These are phyloP conservation scores for Pseudobourletiella spinata DNA, from an alignment of 1,140 invertebrate genomes.

Conservation along the genomic window DNA sequence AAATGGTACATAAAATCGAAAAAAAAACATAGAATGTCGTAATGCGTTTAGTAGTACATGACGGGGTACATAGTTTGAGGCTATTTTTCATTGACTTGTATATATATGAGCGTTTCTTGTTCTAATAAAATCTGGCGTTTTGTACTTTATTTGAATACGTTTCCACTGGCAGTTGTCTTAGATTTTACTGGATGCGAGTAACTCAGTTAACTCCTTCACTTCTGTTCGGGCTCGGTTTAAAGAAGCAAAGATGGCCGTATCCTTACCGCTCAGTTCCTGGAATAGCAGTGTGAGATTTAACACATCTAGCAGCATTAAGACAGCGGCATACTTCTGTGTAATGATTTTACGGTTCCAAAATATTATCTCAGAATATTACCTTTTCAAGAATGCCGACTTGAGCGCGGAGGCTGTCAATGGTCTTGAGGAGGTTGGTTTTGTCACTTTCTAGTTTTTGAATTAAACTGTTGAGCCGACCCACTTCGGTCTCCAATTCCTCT, in stretches of 20 bases:
- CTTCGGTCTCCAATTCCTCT: slow-evolving; percentile 1
- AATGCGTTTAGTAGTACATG: no score
- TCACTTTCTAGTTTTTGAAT: slow-evolving; percentile 1
- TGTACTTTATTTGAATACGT: neutral
- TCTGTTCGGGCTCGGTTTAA: slow-evolving; percentile 20
- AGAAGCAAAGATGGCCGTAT: slow-evolving; percentile 11
- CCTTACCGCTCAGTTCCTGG: slow-evolving; percentile 17
- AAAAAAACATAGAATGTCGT: no score
- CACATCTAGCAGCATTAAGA: neutral
- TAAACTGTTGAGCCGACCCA: neutral
- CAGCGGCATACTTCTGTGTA: no score
- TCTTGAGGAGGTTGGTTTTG: neutral
- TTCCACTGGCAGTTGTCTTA: neutral
- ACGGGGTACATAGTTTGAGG: no score
- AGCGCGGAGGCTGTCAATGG: neutral
- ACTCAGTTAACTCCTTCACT: slow-evolving; percentile 25
- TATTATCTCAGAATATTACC: no score
- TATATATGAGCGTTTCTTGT: no score
- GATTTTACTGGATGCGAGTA: neutral
- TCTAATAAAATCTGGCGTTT: neutral
- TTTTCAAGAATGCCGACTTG: neutral
- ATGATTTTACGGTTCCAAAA: no score
- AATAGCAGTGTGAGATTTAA: neutral
- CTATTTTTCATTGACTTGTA: no score
- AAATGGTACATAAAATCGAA: no score